Percentiles rank a stretch among this genome's conserved stretches.
Conservation (phyloP, 1,140 invertebrate genomes). For the Octopus sinensis region DNA sequence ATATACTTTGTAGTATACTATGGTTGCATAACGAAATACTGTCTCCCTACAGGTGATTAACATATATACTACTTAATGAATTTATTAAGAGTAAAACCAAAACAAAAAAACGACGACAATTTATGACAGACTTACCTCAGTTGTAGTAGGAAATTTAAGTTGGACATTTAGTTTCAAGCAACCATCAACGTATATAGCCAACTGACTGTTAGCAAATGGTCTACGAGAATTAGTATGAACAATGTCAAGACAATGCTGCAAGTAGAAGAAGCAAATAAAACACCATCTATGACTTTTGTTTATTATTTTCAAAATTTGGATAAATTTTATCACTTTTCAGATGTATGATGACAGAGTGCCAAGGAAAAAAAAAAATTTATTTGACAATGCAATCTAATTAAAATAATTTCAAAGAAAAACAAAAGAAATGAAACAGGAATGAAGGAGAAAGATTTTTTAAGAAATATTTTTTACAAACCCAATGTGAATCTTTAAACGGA, state of each 20-base stretch:
- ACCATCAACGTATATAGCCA: constrained; percentile 67
- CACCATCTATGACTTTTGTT: too few relatives aligned
- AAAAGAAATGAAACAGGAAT: constrained; percentile 1
- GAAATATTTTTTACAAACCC: constrained; percentile 46
- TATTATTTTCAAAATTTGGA: too few relatives aligned
- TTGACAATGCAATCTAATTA: too few relatives aligned
- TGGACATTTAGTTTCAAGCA: constrained; percentile 60
- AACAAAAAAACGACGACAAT: neutral
- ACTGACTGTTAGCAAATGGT: constrained; percentile 66
- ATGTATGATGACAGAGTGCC: too few relatives aligned
- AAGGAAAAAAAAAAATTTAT: too few relatives aligned
- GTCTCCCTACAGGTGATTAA: too few relatives aligned
- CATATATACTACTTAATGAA: too few relatives aligned
- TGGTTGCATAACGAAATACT: too few relatives aligned
- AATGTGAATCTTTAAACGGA: constrained; percentile 61
- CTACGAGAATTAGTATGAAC: constrained; percentile 63
- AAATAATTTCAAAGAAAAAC: neutral
- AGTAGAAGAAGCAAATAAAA: constrained; percentile 9
- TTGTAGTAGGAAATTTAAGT: constrained; percentile 64
- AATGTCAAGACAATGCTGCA: constrained; percentile 64
- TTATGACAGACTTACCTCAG: constrained; percentile 58
- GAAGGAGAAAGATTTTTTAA: neutral
- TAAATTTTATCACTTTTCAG: too few relatives aligned
- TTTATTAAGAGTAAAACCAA: neutral
- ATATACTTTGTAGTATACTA: too few relatives aligned